These are phyloP conservation scores for Drosophila ezoana DNA, from an alignment of 2,888 invertebrate genomes.

Conservation along the genomic window DNA sequence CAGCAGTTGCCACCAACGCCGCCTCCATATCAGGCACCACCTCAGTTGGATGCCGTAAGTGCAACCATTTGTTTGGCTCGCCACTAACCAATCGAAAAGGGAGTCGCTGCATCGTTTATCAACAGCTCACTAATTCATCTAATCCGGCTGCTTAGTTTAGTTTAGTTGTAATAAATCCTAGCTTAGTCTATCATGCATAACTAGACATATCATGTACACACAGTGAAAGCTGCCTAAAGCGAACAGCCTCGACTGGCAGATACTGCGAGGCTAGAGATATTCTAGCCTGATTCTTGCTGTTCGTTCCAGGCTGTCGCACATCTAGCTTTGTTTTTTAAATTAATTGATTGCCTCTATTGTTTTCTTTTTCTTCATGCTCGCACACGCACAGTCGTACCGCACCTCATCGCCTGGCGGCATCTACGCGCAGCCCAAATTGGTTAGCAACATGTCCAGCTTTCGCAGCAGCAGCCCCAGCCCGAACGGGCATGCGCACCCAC, in stretches of 20 bases:
- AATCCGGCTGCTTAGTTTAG: constrained; percentile 43
- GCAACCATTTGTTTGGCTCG: constrained; percentile 38
- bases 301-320: constrained; percentile 4
- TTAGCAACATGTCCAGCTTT: constrained; percentile 85
- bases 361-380: constrained; percentile 36
- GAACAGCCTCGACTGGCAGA: no score
- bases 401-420: constrained; percentile 84
- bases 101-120: constrained; percentile 3
- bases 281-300: no score
- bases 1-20: constrained; percentile 55
- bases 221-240: not conserved
- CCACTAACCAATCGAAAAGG: constrained; percentile 56
- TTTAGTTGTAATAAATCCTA: constrained; percentile 41
- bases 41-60: constrained; percentile 78
- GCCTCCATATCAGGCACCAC: constrained; percentile 70
- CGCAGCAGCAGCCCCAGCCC: constrained; percentile 84
- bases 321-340: constrained; percentile 28
- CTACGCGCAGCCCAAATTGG: constrained; percentile 85
- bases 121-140: constrained; percentile 39
- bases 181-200: constrained; percentile 47
- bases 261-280: no score
- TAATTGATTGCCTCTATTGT: constrained; percentile 56
- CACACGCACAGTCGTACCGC: constrained; percentile 82
- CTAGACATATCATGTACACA: constrained; percentile 11
- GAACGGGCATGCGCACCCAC: constrained; percentile 76